phyloP scores from a whole-genome alignment of 2,888 invertebrate species.

The Melanargia galathea region DNA sequence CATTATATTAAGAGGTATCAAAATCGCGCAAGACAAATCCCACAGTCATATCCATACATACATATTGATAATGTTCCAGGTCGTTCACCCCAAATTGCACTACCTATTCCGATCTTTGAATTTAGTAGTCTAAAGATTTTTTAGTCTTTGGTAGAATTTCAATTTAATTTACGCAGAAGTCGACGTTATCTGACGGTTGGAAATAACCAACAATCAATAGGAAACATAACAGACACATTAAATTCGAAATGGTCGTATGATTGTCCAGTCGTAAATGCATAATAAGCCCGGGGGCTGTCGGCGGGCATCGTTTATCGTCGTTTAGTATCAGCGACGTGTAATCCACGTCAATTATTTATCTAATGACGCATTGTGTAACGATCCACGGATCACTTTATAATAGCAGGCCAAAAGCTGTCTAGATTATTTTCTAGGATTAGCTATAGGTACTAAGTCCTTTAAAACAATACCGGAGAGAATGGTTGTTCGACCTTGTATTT shows the following conservation, averaged over 20 bases:
- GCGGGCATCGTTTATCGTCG: constrained; percentile 67
- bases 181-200: too few relatives aligned
- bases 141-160: too few relatives aligned
- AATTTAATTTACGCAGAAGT: not conserved
- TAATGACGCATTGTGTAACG: constrained; percentile 66
- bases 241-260: constrained; percentile 48
- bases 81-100: too few relatives aligned
- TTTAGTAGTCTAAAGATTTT: too few relatives aligned
- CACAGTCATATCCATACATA: too few relatives aligned
- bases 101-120: too few relatives aligned
- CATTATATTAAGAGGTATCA: too few relatives aligned
- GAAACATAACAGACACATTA: constrained; percentile 44
- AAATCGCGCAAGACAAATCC: too few relatives aligned
- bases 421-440: too few relatives aligned
- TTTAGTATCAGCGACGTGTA: constrained; percentile 70
- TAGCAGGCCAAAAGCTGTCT: not conserved
- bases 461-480: not conserved
- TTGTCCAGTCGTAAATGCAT: constrained; percentile 56
- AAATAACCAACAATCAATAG: constrained; percentile 13
- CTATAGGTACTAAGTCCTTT: not conserved
- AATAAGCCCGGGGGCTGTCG: constrained; percentile 53
- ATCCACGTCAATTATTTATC: constrained; percentile 65
- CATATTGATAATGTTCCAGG: too few relatives aligned
- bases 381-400: constrained; percentile 42
- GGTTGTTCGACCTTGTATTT: too few relatives aligned